Conservation (phyloP, 2,113 vertebrate genomes). For the Crocuta crocuta region DNA sequence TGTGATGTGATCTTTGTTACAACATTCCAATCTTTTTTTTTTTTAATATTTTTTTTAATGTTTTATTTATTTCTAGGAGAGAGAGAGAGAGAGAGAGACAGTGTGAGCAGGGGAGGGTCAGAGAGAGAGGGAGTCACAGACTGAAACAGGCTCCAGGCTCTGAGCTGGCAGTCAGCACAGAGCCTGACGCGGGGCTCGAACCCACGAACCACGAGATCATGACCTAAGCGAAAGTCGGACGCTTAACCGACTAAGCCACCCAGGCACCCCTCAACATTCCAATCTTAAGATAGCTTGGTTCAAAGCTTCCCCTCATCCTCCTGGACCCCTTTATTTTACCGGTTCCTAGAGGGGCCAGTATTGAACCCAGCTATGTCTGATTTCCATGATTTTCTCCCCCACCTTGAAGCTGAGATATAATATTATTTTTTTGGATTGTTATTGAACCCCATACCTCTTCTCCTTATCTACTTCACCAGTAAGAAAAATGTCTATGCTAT, state of each 20-base stretch:
- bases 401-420: background rate
- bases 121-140: too few relatives aligned
- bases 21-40: background rate
- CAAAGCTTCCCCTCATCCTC: background rate
- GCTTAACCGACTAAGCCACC: too few relatives aligned
- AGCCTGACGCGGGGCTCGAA: too few relatives aligned
- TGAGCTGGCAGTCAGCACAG: too few relatives aligned
- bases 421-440: background rate
- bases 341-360: background rate
- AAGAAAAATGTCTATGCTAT: background rate
- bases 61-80: too few relatives aligned
- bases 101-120: too few relatives aligned
- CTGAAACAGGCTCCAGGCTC: too few relatives aligned
- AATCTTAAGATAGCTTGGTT: background rate
- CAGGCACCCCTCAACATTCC: too few relatives aligned
- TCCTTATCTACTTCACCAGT: background rate
- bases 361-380: background rate
- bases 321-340: background rate
- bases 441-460: background rate
- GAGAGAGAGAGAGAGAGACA: too few relatives aligned
- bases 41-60: too few relatives aligned
- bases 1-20: background rate
- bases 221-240: too few relatives aligned
- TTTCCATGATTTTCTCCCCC: background rate
- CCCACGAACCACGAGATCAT: too few relatives aligned